Base-by-base conservation (phyloP, 2,113 vertebrate genomes). In the Abramis brama region DNA sequence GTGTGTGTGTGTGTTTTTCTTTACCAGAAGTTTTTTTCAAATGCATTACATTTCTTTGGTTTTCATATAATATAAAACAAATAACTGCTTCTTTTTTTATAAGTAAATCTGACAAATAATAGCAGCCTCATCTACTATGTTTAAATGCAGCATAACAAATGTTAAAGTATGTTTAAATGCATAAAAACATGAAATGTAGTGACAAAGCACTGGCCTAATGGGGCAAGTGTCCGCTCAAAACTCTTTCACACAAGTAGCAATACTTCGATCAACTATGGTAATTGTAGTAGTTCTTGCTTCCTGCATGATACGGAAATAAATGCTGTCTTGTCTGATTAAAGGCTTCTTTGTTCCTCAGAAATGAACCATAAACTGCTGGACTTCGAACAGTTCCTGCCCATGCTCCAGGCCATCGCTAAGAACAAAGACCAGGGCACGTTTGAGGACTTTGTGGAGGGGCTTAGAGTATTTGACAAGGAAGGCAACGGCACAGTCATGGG, bases 321-420 rank as follows among this genome's bases (percentile, higher is more conserved):
- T 17, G 55, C 39, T 52, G 4, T 73, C 68, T 83, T 27, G 25
- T 85, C 55, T 36, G 52, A 4, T 50, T n/a, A 75, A 36, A 13
- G 47, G 23, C 8, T 70, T 50, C n/a, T 70, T 82, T 87, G 30
- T 43, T 75, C 39, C 59, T 5, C 93, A 99, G 97, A 98, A 92
- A 96, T 99, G 97, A 98, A 96, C 79, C 80, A 89, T 88, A 99
- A 98, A 93, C 95, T 94, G 79, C 92, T 99, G 75, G 97, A 95
- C 93, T 98, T 99, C 57, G 98, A 98, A 91, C 96, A 98, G 94
- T 99, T 99, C 93, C 94, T 99, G 91, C 98, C 98, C 86, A 99
- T 98, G 97, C 95, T 98, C 91, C 97, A 98, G 74, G 96, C 97
- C 6, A 96, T 99, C 47, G 96, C 96, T 83, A 99, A 98, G 94